Evolutionary conservation across 2,113 vertebrate species (phyloP), one percentile per base, ranked within the genome.

Genomic region (Ophthalmolycus amberensis): DNA sequence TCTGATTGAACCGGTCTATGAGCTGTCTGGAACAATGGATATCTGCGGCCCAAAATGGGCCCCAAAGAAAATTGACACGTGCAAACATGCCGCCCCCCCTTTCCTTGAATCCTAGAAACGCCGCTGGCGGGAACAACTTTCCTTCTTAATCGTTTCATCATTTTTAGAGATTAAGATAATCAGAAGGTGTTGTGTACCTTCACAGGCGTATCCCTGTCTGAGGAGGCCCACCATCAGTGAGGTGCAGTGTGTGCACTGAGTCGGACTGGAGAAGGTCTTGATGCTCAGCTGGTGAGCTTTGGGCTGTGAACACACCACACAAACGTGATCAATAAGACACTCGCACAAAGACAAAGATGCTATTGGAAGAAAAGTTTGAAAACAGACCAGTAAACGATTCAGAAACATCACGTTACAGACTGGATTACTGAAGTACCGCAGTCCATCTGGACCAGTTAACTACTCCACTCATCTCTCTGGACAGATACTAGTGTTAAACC

Each of bases 151-250:
- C 10, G 38, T 44, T 14, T 44, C 14, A 20, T 20, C 5, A 20
- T 5, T 16, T 50, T 50, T 20, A 18, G 46, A 20, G 46, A 3
- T 48, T 20, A 16, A 58, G n/a, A 25, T 58, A 25, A 15, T 11
- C 29, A 27, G n/a, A 14, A 27, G 54, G n/a, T 56, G 54, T 56
- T 14, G 15, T 4, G 29, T 89, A 99, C 98, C 98, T 38, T 99
- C 98, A 0, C 98, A 99, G 90, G 97, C 96, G 22, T 96, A 99
- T 52, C 98, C 98, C 92, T 99, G 98, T 16, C 98, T 95, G 81
- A 96, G 92, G 62, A 99, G 95, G n/a, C 98, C 98, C 71, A 99
- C 97, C 98, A 99, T 99, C 50, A 99, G 95, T 2, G 98, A 98
- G 20, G 97, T 97, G 92, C 98, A 99, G 89, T 99, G 98, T 37